Evolutionary conservation across 2,888 invertebrate genomes (phyloP).

Genomic region (Crepidodera aurea): DNA sequence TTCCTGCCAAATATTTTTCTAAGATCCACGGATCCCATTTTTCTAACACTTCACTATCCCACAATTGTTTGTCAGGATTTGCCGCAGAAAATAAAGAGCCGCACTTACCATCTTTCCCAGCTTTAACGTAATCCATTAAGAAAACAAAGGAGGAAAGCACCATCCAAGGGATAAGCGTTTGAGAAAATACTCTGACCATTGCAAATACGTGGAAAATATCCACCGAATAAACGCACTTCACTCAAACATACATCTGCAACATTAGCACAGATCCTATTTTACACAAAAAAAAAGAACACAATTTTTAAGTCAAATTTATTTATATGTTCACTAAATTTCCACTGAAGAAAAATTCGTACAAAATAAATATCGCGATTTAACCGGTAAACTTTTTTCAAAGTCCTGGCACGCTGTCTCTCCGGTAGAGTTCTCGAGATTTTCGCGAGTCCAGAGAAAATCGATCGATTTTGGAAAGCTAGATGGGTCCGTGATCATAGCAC

Average conservation of each 20-base stretch:
- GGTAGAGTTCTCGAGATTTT: conserved; percentile 5
- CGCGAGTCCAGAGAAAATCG: conserved; percentile 40
- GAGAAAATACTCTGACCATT: conserved; percentile 28
- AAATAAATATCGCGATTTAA: not conserved
- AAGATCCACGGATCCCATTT: not conserved
- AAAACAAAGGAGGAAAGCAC: conserved; percentile 40
- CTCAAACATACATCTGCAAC: conserved; percentile 28
- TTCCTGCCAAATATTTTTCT: too few relatives aligned
- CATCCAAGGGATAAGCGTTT: conserved; percentile 36
- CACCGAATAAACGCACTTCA: conserved; percentile 33
- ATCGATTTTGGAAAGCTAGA: conserved; percentile 49
- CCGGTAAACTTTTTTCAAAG: not conserved
- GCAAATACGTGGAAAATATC: conserved; percentile 20
- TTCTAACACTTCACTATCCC: not conserved
- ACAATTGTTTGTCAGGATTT: not conserved
- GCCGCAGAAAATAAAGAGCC: not conserved
- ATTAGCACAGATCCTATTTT: conserved; percentile 8
- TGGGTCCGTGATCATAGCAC: conserved; percentile 53
- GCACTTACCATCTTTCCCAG: conserved; percentile 37
- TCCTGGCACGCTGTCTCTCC: not conserved
- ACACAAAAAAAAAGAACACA: conserved; percentile 16
- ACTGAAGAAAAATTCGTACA: not conserved
- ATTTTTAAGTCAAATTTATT: conserved; percentile 2
- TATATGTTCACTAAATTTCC: not conserved
- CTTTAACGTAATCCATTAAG: conserved; percentile 43